Percentiles rank a stretch among this genome's conserved stretches.
These are phyloP conservation scores for Philhelius pedissequus DNA, from an alignment of 2,888 invertebrate genomes.

Conservation along the genomic window DNA sequence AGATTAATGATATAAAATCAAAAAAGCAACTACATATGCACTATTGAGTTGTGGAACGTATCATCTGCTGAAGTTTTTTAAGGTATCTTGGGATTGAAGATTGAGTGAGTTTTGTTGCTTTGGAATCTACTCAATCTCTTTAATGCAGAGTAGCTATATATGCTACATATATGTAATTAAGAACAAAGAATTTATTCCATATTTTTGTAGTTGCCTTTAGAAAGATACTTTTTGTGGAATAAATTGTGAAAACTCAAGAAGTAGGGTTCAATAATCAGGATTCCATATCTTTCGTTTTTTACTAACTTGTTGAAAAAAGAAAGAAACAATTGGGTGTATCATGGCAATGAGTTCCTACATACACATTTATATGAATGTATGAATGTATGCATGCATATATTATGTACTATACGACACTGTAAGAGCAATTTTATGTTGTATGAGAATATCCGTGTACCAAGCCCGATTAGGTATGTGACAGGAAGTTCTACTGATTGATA, in stretches of 20 bases:
- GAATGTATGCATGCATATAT: no score
- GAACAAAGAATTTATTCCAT: constrained; percentile 44
- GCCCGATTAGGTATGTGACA: constrained; percentile 48
- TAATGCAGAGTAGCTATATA: neutral
- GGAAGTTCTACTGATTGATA: constrained; percentile 64
- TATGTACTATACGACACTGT: neutral
- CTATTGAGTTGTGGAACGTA: constrained; percentile 59
- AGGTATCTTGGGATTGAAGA: neutral
- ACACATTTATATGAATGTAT: neutral
- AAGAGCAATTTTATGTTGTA: neutral
- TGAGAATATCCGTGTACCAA: neutral
- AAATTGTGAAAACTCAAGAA: constrained; percentile 57
- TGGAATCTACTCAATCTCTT: constrained; percentile 24
- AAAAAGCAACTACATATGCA: constrained; percentile 1
- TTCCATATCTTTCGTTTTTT: constrained; percentile 13
- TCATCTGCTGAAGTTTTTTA: neutral
- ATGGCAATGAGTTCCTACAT: constrained; percentile 37
- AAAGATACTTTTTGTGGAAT: constrained; percentile 3
- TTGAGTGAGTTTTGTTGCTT: constrained; percentile 30
- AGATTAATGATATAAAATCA: constrained; percentile 5
- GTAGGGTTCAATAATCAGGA: constrained; percentile 36
- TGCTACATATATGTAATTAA: constrained; percentile 19
- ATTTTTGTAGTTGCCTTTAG: constrained; percentile 2
- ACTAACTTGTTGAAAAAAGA: constrained; percentile 54
- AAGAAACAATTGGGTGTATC: constrained; percentile 46